Evolutionary conservation across 2,888 invertebrate species (phyloP).

Genomic region (Drosophila melanocephala): DNA sequence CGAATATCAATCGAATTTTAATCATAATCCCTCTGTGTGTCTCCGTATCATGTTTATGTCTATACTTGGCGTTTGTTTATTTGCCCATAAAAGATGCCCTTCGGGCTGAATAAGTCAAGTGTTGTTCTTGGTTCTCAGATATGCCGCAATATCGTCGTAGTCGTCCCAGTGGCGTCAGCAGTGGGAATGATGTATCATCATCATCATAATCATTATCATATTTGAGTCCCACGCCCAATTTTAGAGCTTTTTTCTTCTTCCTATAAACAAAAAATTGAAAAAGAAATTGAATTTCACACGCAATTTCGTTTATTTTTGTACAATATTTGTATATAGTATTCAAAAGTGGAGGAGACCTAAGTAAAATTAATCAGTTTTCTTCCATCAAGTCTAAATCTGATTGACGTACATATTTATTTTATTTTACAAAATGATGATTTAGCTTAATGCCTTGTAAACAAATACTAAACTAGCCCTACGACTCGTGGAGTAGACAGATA

Average conservation of each 20-base stretch:
- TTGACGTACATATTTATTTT: not conserved
- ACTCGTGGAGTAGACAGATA: conserved; percentile 13
- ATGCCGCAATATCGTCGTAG: conserved; percentile 28
- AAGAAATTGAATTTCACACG: conserved; percentile 65
- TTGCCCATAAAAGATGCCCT: conserved; percentile 54
- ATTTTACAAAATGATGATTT: not conserved
- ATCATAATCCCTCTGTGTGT: conserved; percentile 17
- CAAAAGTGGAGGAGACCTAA: not conserved
- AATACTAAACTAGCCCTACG: not conserved
- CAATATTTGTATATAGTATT: conserved; percentile 25
- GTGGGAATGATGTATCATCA: conserved; percentile 69
- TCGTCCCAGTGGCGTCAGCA: conserved; percentile 64
- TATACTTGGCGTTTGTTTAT: conserved; percentile 29
- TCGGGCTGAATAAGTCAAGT: conserved; percentile 45
- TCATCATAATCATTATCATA: conserved; percentile 1
- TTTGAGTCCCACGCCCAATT: conserved; percentile 61
- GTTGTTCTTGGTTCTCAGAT: conserved; percentile 29
- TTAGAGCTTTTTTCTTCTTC: conserved; percentile 45
- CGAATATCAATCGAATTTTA: conserved; percentile 40
- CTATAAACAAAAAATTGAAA: conserved; percentile 64
- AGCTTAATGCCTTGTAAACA: not conserved
- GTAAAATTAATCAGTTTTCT: not conserved
- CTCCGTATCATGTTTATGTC: conserved; percentile 33
- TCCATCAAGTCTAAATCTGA: not conserved
- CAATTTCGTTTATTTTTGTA: conserved; percentile 67